Evolutionary conservation across 1,140 invertebrate species (phyloP).

Genomic region (Meloidogyne chitwoodi): DNA sequence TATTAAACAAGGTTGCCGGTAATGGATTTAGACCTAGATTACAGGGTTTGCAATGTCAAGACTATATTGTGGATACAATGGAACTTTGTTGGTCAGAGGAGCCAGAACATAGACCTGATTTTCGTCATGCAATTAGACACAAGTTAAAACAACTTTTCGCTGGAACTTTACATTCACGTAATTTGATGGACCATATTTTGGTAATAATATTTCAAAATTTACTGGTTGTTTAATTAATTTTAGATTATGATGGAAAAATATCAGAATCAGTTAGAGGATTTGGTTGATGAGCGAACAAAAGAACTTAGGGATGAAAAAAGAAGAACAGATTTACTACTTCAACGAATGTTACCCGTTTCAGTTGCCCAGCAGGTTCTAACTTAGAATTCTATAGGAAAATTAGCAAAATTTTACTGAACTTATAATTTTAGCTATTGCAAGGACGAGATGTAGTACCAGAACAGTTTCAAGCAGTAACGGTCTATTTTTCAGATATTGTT

Average conservation of each 20-base stretch:
- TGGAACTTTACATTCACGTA: constrained; percentile 67
- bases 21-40: constrained; percentile 37
- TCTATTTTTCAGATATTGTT: constrained; percentile 82
- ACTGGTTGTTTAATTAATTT: constrained; percentile 14
- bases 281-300: constrained; percentile 87
- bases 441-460: constrained; percentile 57
- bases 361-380: constrained; percentile 62
- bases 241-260: constrained; percentile 70
- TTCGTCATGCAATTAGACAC: constrained; percentile 53
- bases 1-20: constrained; percentile 28
- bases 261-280: constrained; percentile 74
- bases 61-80: constrained; percentile 50
- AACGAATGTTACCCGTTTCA: constrained; percentile 79
- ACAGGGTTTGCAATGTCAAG: constrained; percentile 42
- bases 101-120: constrained; percentile 61
- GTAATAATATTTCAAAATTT: not conserved
- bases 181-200: constrained; percentile 69
- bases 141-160: constrained; percentile 53
- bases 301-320: constrained; percentile 91
- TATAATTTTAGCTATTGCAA: constrained; percentile 27
- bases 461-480: constrained; percentile 53
- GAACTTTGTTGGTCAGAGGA: constrained; percentile 61
- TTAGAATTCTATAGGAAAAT: not conserved
- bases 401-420: not conserved
- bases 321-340: constrained; percentile 82